A percentile compares a stretch with the other conserved stretches of the same genome.
phyloP scores from a whole-genome alignment of 1,140 invertebrate species.

The Caerostris darwini region DNA sequence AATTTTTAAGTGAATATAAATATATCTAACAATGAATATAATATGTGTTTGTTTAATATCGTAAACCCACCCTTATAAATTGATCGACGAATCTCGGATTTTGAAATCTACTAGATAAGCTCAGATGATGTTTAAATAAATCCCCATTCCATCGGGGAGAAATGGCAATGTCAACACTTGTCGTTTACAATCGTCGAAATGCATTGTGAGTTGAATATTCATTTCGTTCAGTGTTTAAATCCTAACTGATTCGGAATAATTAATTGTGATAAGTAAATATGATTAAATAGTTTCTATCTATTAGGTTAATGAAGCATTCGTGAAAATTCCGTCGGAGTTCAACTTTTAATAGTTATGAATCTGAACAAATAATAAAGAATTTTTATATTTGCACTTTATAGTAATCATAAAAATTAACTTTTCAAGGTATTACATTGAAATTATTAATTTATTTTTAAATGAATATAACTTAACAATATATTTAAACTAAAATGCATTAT shows the following conservation, averaged over 20 bases:
- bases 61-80: not conserved
- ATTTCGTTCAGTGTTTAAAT: not conserved
- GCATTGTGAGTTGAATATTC: not conserved
- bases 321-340: too few relatives aligned
- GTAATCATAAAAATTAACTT: too few relatives aligned
- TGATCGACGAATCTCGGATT: not conserved
- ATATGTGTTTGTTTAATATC: too few relatives aligned
- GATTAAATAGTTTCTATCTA: not conserved
- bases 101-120: not conserved
- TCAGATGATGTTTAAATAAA: not conserved
- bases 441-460: too few relatives aligned
- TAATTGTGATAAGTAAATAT: not conserved
- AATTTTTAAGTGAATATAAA: too few relatives aligned
- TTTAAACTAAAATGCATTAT: too few relatives aligned
- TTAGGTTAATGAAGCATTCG: not conserved
- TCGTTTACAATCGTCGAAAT: not conserved
- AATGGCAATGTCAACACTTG: not conserved
- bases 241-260: not conserved
- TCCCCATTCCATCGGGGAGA: not conserved
- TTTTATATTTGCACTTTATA: too few relatives aligned
- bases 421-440: too few relatives aligned
- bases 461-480: too few relatives aligned
- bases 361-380: too few relatives aligned
- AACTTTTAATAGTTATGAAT: too few relatives aligned
- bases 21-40: too few relatives aligned